Evolutionary conservation across 2,888 invertebrate genomes (phyloP), one percentile per base, ranked within the genome.

Genomic region (Aspidiotus destructor): DNA sequence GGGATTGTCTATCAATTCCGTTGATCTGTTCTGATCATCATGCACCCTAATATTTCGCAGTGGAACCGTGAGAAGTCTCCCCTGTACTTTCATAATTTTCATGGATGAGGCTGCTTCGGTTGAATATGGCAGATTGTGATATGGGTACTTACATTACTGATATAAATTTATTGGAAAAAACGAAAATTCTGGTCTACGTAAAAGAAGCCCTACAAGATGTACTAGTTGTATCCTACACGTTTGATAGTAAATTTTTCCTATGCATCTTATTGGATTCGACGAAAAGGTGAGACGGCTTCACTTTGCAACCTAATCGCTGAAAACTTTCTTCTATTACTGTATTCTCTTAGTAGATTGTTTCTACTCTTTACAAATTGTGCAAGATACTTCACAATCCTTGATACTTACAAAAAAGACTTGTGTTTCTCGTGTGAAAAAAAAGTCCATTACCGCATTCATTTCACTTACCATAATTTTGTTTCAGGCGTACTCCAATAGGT

Each of bases 221-320:
- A 2, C 55, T 69, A 7, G 69, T 69, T 0, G 69, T 69, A n/a
- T 61, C 69, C n/a, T 69, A 69, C 48, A 54, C 28, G 28, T 69
- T 62, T 44, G 69, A 62, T 41, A 69, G 62, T 44, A 69, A 69
- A 62, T 69, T 54, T 40, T 69, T 69, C 78, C 87, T 89, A 80
- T 90, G 91, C 73, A 87, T 88, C 73, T 83, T 91, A 74, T 80
- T 91, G 77, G 88, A 91, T 80, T 85, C 88, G 72, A 85, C 83
- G 72, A 89, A 89, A 81, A 87, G 86, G 91, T 90, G 82, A 81
- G 83, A 79, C 69, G 62, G 16, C 7, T 60, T 42, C 17, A 41
- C 2, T 28, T 28, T 28, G 1, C 28, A 28, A 28, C 28, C 28
- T 28, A 28, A 28, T 5, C 28, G 28, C 28, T 28, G 2, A 28